phyloP scores from a whole-genome alignment of 2,888 invertebrate genomes.

The Meghimatium bilineatum region DNA sequence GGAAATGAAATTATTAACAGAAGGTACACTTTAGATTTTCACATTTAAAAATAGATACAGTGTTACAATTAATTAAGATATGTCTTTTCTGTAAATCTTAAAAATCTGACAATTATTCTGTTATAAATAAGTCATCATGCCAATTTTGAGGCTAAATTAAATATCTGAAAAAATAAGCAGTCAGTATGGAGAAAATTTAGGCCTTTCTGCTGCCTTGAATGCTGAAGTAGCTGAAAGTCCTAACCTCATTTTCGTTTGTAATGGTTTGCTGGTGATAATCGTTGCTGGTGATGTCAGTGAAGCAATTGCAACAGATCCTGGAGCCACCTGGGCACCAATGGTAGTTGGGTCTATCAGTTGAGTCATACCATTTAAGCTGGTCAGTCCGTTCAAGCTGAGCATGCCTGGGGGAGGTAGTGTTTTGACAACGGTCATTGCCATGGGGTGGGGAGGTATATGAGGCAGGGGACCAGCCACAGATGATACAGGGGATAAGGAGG shows the following conservation, averaged over 20 bases:
- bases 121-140: not conserved
- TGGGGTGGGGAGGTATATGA: constrained; percentile 55
- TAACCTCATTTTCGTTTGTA: constrained; percentile 70
- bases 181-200: constrained; percentile 74
- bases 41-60: too few species aligned
- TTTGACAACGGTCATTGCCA: constrained; percentile 46
- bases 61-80: not conserved
- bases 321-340: constrained; percentile 26
- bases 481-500: constrained; percentile 70
- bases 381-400: constrained; percentile 39
- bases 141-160: constrained; percentile 15
- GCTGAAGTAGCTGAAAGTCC: constrained; percentile 65
- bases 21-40: not conserved
- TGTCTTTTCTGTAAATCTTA: not conserved
- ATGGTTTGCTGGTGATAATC: constrained; percentile 55
- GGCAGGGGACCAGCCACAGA: constrained; percentile 50
- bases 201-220: constrained; percentile 65
- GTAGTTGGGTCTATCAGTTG: constrained; percentile 31
- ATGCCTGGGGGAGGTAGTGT: constrained; percentile 42
- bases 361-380: constrained; percentile 32
- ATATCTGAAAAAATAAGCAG: constrained; percentile 42
- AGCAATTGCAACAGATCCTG: constrained; percentile 36
- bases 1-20: not conserved
- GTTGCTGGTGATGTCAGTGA: constrained; percentile 36
- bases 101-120: not conserved